Evolutionary conservation across 2,797 vertebrate genomes (phyloP), one percentile per base, ranked within the genome.

Genomic region (Hyperoplus lanceolatus): DNA sequence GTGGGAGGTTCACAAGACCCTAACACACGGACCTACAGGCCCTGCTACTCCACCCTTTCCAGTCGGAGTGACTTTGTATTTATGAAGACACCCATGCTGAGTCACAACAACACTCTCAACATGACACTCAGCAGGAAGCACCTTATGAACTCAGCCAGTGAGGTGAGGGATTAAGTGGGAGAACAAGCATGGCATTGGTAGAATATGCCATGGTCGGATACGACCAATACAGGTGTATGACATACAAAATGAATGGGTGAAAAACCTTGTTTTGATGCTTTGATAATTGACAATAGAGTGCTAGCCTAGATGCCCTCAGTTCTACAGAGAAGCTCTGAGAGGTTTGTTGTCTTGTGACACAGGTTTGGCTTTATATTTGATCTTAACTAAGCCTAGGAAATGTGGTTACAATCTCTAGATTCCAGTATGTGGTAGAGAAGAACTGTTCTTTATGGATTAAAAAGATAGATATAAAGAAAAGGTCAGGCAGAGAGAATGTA

Each of bases 11-110:
- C 96, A 81, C 94, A 96, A 56, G 96, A 97, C n/a, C 90, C 96
- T 0, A 96, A 96, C 80, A 96, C 95, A 66, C 97, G 96, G 65
- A 96, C 96, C 86, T 97, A 98, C 86, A 94, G 97, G 90, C 97
- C 97, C 49, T 97, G 97, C 91, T 98, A 97, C 90, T 97, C 98
- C 49, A 97, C 97, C 8, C 85, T 96, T 80, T 99, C 98, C 36
- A 97, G 96, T 70, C 93, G 94, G 76, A 98, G 96, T 87, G 96
- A 97, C 94, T 97, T 97, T 94, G 96, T 97, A 89, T 97, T 97
- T 93, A 95, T 98, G 93, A 97, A 97, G 92, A 96, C 96, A 77
- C 97, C 96, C 86, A 95, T 95, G 92, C 73, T 96, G 94, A 95
- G 95, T 91, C 94, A 95, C 75, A 95, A 94, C 94, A 96, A 94